Conservation (phyloP, 2,113 vertebrate genomes). For the Otolemur garnettii region DNA sequence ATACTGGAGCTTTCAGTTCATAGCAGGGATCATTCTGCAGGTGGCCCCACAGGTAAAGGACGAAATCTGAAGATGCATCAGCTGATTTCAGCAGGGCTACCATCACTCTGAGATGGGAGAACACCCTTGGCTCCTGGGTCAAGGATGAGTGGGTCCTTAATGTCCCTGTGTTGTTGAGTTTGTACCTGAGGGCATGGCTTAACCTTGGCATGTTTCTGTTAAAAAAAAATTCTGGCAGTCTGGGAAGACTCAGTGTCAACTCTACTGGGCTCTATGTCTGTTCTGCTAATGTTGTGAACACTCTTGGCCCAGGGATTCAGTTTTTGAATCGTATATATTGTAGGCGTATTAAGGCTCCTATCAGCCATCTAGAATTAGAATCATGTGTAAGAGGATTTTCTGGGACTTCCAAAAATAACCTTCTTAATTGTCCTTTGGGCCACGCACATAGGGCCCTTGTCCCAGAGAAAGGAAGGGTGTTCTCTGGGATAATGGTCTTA, state of each 20-base stretch:
- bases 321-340: neutral
- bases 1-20: neutral
- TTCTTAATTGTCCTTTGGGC: neutral
- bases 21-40: rapidly evolving
- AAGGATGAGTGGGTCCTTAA: rapidly evolving
- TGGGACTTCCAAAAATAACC: neutral
- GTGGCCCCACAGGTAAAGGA: neutral
- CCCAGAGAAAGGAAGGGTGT: neutral
- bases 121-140: neutral
- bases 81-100: neutral
- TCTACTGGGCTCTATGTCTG: neutral
- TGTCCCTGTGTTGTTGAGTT: neutral
- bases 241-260: neutral
- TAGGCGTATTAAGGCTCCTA: neutral
- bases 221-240: neutral
- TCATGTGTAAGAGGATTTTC: neutral
- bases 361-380: neutral
- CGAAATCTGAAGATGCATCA: neutral
- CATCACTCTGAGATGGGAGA: neutral
- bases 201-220: neutral
- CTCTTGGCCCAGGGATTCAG: neutral
- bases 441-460: neutral
- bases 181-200: neutral
- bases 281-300: neutral
- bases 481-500: neutral